Evolutionary conservation across 2,888 invertebrate genomes (phyloP), one percentile per base, ranked within the genome.

Genomic region (Oscheius sp.): DNA sequence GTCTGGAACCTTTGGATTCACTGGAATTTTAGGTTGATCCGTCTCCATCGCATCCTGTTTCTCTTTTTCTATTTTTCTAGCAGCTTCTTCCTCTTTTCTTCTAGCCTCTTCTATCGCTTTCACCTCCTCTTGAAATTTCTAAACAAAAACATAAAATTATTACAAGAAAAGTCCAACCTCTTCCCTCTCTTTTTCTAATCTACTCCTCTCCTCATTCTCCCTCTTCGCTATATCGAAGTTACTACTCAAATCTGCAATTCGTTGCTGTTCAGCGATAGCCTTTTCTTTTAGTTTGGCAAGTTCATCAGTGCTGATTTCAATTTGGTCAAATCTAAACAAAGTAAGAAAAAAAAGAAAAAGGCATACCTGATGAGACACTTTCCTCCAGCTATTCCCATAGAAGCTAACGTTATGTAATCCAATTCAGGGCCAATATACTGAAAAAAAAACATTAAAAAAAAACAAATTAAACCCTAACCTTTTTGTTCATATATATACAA

Each of bases 401-500:
- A 71, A 1, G 67, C 26, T 4, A 77, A 51, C 1, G 74, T 66
- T n/a, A 63, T 73, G 1, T 47, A 30, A 41, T 67, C 45, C 9
- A 77, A 54, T 36, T 77, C 73, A 1, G 33, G 28, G 2, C 74
- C 74, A 2, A 70, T 59, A 30, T 73, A 77, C 75, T 75, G 51
- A 28, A 75, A 73, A 47, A 20, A 38, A 30, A 1, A 51, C 4
- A 38, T 38, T 26, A 49, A 2, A 22, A 20, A 24, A 51, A 26
- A 33, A 54, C 28, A 12, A 36, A 41, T 5, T 28, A 32, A 2
- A 45, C 24, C 9, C 50, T 22, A 22, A 80, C 81, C 51, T 72
- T 57, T 49, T 72, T 75, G 45, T 78, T 77, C 78, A 81, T 78
- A 61, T 75, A 81, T 4, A 72, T 61, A 17, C 75, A 63, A 30